These are phyloP conservation scores for Ctenoplectra terminalis DNA, from an alignment of 1,140 invertebrate genomes.

Conservation along the genomic window DNA sequence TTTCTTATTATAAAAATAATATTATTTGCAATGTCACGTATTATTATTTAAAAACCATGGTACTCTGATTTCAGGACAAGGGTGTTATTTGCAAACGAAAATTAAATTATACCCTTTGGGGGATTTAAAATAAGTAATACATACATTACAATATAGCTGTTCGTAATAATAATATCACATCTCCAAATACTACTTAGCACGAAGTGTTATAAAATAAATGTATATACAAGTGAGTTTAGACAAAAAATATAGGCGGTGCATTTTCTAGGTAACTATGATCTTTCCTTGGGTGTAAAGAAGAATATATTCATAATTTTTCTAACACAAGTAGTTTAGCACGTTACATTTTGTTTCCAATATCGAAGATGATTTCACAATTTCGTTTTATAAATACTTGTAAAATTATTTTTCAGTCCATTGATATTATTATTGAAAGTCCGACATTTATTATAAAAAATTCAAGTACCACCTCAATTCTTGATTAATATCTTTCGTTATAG, in stretches of 20 bases:
- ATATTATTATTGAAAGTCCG: slow-evolving; percentile 44
- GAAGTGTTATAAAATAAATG: slow-evolving; percentile 75
- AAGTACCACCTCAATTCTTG: slow-evolving; percentile 21
- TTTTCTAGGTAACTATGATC: slow-evolving; percentile 69
- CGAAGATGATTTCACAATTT: slow-evolving; percentile 58
- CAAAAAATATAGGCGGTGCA: slow-evolving; percentile 77
- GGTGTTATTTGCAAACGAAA: slow-evolving; percentile 45
- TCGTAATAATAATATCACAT: slow-evolving; percentile 74
- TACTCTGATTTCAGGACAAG: slow-evolving; percentile 24
- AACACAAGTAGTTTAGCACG: slow-evolving; percentile 19
- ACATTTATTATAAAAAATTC: slow-evolving; percentile 31
- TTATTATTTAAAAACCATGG: slow-evolving; percentile 49
- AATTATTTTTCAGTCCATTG: slow-evolving; percentile 61
- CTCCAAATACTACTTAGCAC: slow-evolving; percentile 75
- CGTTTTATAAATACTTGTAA: slow-evolving; percentile 60
- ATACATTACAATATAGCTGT: slow-evolving; percentile 52
- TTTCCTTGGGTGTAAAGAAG: slow-evolving; percentile 40
- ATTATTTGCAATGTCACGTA: background rate
- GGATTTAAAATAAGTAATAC: slow-evolving; percentile 47
- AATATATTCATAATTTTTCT: slow-evolving; percentile 27
- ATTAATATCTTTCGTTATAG: slow-evolving; percentile 12
- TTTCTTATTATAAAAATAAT: background rate
- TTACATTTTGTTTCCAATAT: slow-evolving; percentile 32
- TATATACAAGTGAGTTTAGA: slow-evolving; percentile 74
- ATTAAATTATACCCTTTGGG: slow-evolving; percentile 34